Evolutionary conservation across 2,888 invertebrate species (phyloP).

Genomic region (Hermaeophaga mercurialis): DNA sequence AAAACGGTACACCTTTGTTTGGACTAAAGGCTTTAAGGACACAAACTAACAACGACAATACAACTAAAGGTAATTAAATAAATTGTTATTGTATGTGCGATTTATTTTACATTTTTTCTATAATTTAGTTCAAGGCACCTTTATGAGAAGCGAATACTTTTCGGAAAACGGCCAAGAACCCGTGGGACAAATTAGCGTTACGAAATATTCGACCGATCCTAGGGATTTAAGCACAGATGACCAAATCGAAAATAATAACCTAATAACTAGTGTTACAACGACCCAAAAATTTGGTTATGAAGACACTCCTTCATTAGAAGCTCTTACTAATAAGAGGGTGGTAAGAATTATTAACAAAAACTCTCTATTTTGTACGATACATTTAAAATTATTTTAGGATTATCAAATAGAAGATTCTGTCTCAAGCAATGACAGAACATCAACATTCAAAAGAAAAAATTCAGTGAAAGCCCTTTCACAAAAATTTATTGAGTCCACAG

Average conservation of each 20-base stretch:
- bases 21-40: conserved; percentile 75
- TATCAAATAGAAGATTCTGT: conserved; percentile 30
- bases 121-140: conserved; percentile 71
- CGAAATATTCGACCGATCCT: conserved; percentile 72
- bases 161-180: conserved; percentile 73
- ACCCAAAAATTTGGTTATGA: conserved; percentile 56
- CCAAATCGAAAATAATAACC: conserved; percentile 41
- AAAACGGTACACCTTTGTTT: conserved; percentile 78
- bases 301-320: conserved; percentile 50
- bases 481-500: conserved; percentile 75
- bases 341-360: conserved; percentile 26
- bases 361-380: too few species aligned
- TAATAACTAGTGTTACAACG: conserved; percentile 53
- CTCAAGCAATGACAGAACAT: conserved; percentile 43
- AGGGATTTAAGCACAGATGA: conserved; percentile 57
- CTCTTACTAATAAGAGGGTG: conserved; percentile 45
- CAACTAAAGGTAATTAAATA: conserved; percentile 65
- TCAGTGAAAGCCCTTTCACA: conserved; percentile 80
- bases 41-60: conserved; percentile 64
- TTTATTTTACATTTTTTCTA: too few species aligned
- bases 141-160: conserved; percentile 70
- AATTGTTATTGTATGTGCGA: too few species aligned
- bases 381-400: conserved; percentile 3
- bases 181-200: conserved; percentile 70
- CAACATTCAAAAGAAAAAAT: conserved; percentile 66